Evolutionary conservation across 2,888 invertebrate species (phyloP), one percentile per base, ranked within the genome.

Genomic region (Graphium colonna): DNA sequence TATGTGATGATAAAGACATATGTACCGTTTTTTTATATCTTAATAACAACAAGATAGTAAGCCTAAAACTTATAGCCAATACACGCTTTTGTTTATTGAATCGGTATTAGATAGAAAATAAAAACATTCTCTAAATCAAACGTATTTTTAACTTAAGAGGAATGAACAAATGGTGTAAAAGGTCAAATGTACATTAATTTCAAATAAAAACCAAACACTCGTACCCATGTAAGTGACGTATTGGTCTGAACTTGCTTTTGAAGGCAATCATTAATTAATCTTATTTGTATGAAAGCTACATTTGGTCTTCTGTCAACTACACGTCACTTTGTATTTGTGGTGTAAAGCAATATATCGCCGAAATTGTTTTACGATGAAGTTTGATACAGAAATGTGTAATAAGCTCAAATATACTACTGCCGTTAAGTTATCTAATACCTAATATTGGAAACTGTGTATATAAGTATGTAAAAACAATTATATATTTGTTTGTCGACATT

Each of bases 281-380:
- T 10, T 38, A 51, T 50, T 36, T 31, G 33, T 47, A 48, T 48
- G 41, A 41, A 15, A n/a, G 46, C 40, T 26, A 41, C 41, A 46
- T 46, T 46, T 26, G 17, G 31, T 21, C 18, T 15, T 41, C 16
- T 52, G 26, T 36, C 52, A 42, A 42, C 36, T 33, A 9, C 46
- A 26, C 42, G 52, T 46, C 42, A 36, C 40, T 16, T 46, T 46
- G 46, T 41, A 45, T 45, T 40, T 51, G 51, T 26, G 33, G 33
- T 42, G 33, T 13, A 10, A 42, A 42, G 52, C 36, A 26, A 47
- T 47, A 52, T 47, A 41, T 52, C 41, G 46, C 18, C 42, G 18
- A 47, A 52, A 52, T 52, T 52, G 52, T 16, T 47, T 52, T 46
- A 46, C 41, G 46, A 41, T 46, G 52, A 52, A 52, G 33, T 33